Evolutionary conservation across 2,113 vertebrate species (phyloP).

Genomic region (Campylorhamphus procurvoides): DNA sequence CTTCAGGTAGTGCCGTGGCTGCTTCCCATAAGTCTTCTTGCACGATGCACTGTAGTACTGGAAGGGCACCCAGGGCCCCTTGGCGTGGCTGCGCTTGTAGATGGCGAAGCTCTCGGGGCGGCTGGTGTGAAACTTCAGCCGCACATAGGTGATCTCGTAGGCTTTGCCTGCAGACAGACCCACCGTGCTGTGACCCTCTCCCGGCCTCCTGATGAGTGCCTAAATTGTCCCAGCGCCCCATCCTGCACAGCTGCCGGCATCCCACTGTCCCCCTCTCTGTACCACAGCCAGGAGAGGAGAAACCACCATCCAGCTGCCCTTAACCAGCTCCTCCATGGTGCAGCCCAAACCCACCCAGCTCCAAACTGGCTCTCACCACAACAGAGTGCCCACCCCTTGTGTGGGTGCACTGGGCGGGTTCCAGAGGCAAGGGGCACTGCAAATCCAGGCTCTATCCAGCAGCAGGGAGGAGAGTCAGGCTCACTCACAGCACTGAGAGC

Average conservation of each 20-base stretch:
- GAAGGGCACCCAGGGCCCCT: slow-evolving; percentile 87
- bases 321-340: not conserved
- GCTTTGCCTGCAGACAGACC: slow-evolving; percentile 83
- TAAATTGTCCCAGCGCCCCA: fast-evolving
- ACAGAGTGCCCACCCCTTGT: fast-evolving
- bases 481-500: not conserved
- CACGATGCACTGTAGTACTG: slow-evolving; percentile 95
- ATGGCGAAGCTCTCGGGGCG: slow-evolving; percentile 94
- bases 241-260: not conserved
- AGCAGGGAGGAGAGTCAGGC: not conserved
- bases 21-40: slow-evolving; percentile 78
- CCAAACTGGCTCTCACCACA: fast-evolving
- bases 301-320: not conserved
- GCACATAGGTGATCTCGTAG: slow-evolving; percentile 93
- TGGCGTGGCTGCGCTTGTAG: slow-evolving; percentile 80
- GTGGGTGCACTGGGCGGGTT: fast-evolving
- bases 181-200: fast-evolving
- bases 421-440: fast-evolving
- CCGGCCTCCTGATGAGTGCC: fast-evolving
- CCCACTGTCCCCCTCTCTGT: not conserved
- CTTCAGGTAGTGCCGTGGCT: slow-evolving; percentile 72
- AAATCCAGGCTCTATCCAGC: not conserved
- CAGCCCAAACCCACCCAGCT: not conserved
- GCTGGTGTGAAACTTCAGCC: slow-evolving; percentile 94
- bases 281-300: not conserved